phyloP scores from a whole-genome alignment of 2,888 invertebrate species.

The Drosophila atripex region DNA sequence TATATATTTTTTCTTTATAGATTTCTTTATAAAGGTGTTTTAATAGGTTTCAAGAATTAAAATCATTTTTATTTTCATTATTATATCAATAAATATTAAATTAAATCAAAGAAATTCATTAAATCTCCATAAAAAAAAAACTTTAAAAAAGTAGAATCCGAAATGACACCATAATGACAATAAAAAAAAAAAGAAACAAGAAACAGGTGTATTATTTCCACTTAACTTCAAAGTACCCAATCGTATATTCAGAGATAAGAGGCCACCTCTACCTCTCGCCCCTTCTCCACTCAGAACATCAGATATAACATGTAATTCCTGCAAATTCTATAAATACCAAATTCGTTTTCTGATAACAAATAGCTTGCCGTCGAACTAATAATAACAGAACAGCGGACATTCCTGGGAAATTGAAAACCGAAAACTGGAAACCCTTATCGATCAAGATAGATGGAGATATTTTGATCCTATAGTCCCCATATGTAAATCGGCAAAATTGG shows the following conservation, averaged over 20 bases:
- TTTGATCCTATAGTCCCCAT: neutral
- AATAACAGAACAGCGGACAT: neutral
- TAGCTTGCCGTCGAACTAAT: neutral
- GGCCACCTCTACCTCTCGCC: neutral
- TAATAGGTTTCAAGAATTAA: too few relatives aligned
- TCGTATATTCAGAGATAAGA: neutral
- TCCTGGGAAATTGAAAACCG: neutral
- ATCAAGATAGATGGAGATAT: neutral
- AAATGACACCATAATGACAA: neutral
- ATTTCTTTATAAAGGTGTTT: too few relatives aligned
- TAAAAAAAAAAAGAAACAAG: neutral
- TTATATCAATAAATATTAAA: too few relatives aligned
- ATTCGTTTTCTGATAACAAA: neutral
- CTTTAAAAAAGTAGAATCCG: neutral
- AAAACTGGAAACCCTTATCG: neutral
- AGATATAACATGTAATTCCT: constrained; percentile 1
- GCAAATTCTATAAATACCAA: constrained; percentile 1
- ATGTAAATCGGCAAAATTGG: neutral
- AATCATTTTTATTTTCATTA: too few relatives aligned
- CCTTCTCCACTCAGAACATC: neutral
- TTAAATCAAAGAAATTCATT: too few relatives aligned
- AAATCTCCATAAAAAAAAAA: too few relatives aligned
- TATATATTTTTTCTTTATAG: too few relatives aligned
- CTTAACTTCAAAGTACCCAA: neutral
- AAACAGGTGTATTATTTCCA: neutral